Evolutionary conservation across 2,888 invertebrate genomes (phyloP).

Genomic region (Dilophus febrilis): DNA sequence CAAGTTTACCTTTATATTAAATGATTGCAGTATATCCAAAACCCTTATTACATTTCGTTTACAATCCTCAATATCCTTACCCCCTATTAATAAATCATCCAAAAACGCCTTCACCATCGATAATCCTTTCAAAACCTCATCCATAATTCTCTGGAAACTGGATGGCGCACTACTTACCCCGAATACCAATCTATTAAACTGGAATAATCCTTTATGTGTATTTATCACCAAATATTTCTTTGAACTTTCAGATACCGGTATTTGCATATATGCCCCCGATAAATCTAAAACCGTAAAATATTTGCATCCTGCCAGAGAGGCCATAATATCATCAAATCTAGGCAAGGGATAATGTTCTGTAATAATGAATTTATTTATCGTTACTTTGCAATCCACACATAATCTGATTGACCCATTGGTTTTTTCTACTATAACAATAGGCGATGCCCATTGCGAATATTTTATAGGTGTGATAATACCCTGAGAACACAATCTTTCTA

Average conservation of each 20-base stretch:
- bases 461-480: constrained; percentile 12
- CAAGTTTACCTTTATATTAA: constrained; percentile 5
- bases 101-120: constrained; percentile 5
- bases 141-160: constrained; percentile 11
- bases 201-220: constrained; percentile 12
- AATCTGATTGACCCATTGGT: constrained; percentile 14
- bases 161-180: constrained; percentile 11
- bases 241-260: constrained; percentile 10
- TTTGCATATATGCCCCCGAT: constrained; percentile 14
- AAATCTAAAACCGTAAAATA: constrained; percentile 12
- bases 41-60: neutral
- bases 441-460: constrained; percentile 16
- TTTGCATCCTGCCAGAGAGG: constrained; percentile 13
- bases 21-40: neutral
- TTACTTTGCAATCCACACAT: constrained; percentile 19
- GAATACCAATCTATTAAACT: constrained; percentile 12
- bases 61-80: neutral
- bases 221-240: constrained; percentile 13
- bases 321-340: constrained; percentile 16
- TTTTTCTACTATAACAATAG: constrained; percentile 19
- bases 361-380: constrained; percentile 11
- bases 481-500: constrained; percentile 9
- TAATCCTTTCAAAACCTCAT: constrained; percentile 5
- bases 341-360: constrained; percentile 18
- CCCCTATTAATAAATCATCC: neutral